phyloP scores from a whole-genome alignment of 2,797 vertebrate genomes.

The Darevskia nairensis region DNA sequence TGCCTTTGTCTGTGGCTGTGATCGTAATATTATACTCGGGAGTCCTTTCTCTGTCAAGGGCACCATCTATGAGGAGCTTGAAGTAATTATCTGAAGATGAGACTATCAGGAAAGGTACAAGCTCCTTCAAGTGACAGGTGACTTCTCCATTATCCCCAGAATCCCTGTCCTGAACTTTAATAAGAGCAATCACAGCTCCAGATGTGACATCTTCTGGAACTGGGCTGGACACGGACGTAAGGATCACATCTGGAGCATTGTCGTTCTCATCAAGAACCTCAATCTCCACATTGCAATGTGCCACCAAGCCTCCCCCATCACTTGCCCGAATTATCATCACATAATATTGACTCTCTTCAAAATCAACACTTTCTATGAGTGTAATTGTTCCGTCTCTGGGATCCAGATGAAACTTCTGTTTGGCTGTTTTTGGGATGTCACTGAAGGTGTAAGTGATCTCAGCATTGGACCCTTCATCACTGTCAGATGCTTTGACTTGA shows the following conservation, averaged over 20 bases:
- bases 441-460: constrained; percentile 76
- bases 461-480: constrained; percentile 60
- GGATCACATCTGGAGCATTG: constrained; percentile 65
- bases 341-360: constrained; percentile 73
- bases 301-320: constrained; percentile 61
- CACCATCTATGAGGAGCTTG: constrained; percentile 48
- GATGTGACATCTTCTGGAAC: constrained; percentile 58
- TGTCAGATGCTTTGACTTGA: constrained; percentile 73
- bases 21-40: no score
- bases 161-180: constrained; percentile 68
- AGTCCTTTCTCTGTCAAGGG: no score
- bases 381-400: constrained; percentile 71
- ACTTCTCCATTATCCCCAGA: constrained; percentile 8
- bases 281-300: constrained; percentile 77
- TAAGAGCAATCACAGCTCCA: constrained; percentile 65
- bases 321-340: constrained; percentile 79
- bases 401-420: constrained; percentile 46
- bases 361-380: constrained; percentile 72
- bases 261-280: constrained; percentile 78
- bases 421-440: constrained; percentile 42
- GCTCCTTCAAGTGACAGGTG: no score
- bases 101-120: constrained; percentile 63
- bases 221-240: constrained; percentile 62
- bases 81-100: constrained; percentile 68
- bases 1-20: no score